Evolutionary conservation across 2,888 invertebrate species (phyloP).

Genomic region (Chrysomela aeneicollis): DNA sequence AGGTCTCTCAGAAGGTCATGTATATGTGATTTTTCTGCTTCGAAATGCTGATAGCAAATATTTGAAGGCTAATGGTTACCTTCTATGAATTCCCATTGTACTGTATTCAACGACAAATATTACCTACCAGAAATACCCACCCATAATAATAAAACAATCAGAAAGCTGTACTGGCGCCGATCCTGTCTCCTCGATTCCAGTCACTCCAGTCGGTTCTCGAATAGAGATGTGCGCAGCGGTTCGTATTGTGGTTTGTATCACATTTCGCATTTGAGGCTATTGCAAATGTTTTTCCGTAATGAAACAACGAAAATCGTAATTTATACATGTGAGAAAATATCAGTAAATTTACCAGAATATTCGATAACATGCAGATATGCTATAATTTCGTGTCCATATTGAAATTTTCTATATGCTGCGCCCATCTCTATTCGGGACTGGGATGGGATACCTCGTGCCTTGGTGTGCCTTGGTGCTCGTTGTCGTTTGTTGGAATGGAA

Average conservation of each 20-base stretch:
- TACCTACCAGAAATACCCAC: too few relatives aligned
- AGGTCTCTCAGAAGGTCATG: too few relatives aligned
- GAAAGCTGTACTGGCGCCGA: neutral
- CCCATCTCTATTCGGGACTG: conserved; percentile 7
- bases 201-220: conserved; percentile 19
- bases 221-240: conserved; percentile 14
- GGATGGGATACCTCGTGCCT: neutral
- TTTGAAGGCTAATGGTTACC: too few relatives aligned
- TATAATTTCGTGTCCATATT: neutral
- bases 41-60: too few relatives aligned
- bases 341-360: too few relatives aligned
- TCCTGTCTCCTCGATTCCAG: conserved; percentile 19
- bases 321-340: too few relatives aligned
- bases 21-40: too few relatives aligned
- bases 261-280: neutral
- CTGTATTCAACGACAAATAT: too few relatives aligned
- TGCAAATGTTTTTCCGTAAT: neutral
- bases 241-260: neutral
- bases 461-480: too few relatives aligned
- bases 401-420: neutral
- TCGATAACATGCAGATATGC: neutral
- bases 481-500: neutral
- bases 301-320: neutral
- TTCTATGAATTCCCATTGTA: too few relatives aligned
- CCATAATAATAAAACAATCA: neutral